Evolutionary conservation across 2,797 vertebrate species (phyloP).

Genomic region (Phataginus tetradactyla): DNA sequence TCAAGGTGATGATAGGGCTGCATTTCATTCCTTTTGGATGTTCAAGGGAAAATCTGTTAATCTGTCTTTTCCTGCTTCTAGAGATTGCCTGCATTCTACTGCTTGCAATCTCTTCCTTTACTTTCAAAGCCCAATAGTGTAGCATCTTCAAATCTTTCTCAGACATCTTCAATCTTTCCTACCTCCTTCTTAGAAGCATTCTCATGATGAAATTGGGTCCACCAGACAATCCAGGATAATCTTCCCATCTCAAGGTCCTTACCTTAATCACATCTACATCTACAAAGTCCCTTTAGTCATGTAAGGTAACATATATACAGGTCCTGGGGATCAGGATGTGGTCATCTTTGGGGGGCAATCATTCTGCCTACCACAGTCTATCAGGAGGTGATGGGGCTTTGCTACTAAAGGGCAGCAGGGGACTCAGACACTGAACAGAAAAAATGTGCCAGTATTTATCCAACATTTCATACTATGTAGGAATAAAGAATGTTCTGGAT

Average conservation of each 20-base stretch:
- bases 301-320: neutral
- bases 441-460: neutral
- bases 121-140: neutral
- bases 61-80: neutral
- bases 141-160: neutral
- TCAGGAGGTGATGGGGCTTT: neutral
- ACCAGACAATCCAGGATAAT: neutral
- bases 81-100: neutral
- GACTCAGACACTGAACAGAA: neutral
- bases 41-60: neutral
- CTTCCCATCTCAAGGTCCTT: neutral
- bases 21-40: neutral
- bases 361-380: neutral
- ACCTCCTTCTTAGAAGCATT: neutral
- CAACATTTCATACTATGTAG: neutral
- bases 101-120: neutral
- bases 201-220: neutral
- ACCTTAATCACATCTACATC: neutral
- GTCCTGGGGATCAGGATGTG: neutral
- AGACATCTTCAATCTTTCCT: no score
- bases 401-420: neutral
- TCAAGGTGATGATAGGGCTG: neutral
- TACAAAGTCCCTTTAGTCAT: neutral
- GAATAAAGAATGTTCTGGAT: neutral
- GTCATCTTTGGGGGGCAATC: neutral